Conservation (phyloP, 2,888 invertebrate genomes). For the Thyatira batis region DNA sequence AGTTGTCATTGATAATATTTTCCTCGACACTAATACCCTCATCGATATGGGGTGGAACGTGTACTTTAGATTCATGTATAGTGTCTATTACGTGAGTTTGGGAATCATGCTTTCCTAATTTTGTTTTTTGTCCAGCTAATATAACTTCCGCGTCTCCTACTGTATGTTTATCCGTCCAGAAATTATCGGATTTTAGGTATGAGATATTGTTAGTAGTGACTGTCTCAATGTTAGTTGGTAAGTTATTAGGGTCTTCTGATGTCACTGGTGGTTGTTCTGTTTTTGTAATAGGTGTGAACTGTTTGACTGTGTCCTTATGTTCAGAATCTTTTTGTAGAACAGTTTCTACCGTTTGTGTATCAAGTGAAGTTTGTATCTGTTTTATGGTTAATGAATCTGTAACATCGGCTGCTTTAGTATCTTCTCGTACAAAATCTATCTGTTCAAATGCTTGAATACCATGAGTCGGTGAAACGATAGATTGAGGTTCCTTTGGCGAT, state of each 20-base stretch:
- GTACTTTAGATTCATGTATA: slow-evolving; percentile 17
- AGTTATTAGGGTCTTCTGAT: slow-evolving; percentile 8
- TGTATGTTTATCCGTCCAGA: slow-evolving; percentile 83
- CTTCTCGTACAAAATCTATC: neutral
- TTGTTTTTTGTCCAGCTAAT: slow-evolving; percentile 45
- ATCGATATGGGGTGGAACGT: slow-evolving; percentile 21
- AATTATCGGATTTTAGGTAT: slow-evolving; percentile 75
- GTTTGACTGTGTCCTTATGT: neutral
- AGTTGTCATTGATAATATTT: slow-evolving; percentile 68
- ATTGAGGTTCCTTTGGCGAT: slow-evolving; percentile 16
- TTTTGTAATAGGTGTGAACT: slow-evolving; percentile 1
- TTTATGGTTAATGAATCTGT: neutral
- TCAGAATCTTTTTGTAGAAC: neutral
- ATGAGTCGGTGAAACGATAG: slow-evolving; percentile 18
- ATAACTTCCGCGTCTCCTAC: slow-evolving; percentile 83
- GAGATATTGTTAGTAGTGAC: slow-evolving; percentile 53
- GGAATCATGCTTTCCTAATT: slow-evolving; percentile 15
- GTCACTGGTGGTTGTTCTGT: slow-evolving; percentile 13
- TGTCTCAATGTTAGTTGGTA: slow-evolving; percentile 50
- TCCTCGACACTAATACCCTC: slow-evolving; percentile 44
- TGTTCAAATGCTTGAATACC: neutral
- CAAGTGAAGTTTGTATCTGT: neutral
- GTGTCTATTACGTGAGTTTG: slow-evolving; percentile 20
- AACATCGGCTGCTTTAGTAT: neutral
- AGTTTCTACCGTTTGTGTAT: too few relatives aligned